These are phyloP conservation scores for Nothoprocta pentlandii DNA, from an alignment of 2,113 vertebrate genomes.

Conservation along the genomic window DNA sequence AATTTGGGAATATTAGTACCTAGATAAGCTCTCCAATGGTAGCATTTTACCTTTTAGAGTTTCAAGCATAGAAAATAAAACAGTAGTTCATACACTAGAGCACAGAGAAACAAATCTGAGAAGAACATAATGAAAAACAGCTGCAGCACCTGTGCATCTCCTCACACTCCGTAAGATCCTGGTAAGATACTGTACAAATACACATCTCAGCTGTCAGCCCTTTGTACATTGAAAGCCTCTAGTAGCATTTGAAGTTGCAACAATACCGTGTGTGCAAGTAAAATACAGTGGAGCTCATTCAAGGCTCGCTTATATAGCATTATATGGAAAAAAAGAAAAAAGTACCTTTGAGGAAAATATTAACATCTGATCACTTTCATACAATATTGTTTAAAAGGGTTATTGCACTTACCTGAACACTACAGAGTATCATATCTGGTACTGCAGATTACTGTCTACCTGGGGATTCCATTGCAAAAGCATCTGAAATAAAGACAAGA, in stretches of 20 bases:
- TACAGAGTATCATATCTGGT: neutral
- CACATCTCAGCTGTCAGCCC: neutral
- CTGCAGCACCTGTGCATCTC: rapidly evolving
- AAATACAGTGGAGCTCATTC: neutral
- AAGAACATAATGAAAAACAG: neutral
- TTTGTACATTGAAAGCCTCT: neutral
- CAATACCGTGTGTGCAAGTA: neutral
- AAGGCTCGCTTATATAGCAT: neutral
- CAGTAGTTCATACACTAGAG: neutral
- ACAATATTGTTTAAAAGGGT: neutral
- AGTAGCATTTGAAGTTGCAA: neutral
- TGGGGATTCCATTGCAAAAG: neutral
- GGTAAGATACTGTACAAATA: neutral
- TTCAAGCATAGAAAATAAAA: neutral
- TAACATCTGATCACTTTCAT: neutral
- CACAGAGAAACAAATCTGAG: neutral
- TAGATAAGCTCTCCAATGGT: neutral
- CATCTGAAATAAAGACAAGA: neutral
- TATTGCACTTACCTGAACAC: neutral
- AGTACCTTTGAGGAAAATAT: neutral
- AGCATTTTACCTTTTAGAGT: neutral
- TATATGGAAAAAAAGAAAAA: neutral
- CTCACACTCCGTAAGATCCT: neutral
- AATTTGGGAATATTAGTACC: neutral
- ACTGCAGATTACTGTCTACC: neutral